Percentiles rank a stretch among this genome's conserved stretches.
Conservation (phyloP, 53 echinoderm and acorn worm species). For the Pentamera pediparva region DNA sequence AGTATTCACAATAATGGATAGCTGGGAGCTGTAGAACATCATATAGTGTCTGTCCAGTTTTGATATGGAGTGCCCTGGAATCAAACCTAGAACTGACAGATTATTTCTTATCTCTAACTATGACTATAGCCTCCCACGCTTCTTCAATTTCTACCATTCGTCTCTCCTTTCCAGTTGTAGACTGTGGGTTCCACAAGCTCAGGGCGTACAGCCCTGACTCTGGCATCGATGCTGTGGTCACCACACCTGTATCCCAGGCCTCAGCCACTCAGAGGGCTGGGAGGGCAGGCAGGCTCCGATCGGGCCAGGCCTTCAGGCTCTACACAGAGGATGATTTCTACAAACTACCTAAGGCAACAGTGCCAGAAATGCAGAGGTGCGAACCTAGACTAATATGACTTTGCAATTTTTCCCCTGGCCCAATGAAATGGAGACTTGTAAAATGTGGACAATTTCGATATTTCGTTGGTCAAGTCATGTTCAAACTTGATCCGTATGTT, state of each 20-base stretch:
- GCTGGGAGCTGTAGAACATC: too few species aligned
- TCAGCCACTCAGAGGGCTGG: slow-evolving; percentile 90
- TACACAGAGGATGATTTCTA: slow-evolving; percentile 84
- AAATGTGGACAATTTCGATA: too few species aligned
- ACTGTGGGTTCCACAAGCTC: slow-evolving; percentile 91
- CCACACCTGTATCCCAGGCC: slow-evolving; percentile 87
- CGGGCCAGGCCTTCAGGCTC: slow-evolving; percentile 85
- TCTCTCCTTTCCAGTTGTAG: slow-evolving; percentile 53
- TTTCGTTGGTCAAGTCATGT: too few species aligned
- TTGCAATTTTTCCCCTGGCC: too few species aligned
- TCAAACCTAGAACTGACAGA: too few species aligned
- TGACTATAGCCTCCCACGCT: not conserved
- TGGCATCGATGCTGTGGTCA: slow-evolving; percentile 74
- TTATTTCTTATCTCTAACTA: too few species aligned
- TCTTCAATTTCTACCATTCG: not conserved
- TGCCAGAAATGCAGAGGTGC: slow-evolving; percentile 99
- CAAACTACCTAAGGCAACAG: slow-evolving; percentile 63
- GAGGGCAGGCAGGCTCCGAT: slow-evolving; percentile 83
- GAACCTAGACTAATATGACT: too few species aligned
- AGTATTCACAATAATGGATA: too few species aligned
- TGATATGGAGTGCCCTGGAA: too few species aligned
- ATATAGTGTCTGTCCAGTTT: too few species aligned
- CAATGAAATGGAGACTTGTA: too few species aligned
- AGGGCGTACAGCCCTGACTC: slow-evolving; percentile 75
- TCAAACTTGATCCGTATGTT: too few species aligned